Percentiles rank a stretch among this genome's conserved stretches.
Evolutionary conservation across 2,888 invertebrate species (phyloP).

Genomic region (Apocheima hispidaria): DNA sequence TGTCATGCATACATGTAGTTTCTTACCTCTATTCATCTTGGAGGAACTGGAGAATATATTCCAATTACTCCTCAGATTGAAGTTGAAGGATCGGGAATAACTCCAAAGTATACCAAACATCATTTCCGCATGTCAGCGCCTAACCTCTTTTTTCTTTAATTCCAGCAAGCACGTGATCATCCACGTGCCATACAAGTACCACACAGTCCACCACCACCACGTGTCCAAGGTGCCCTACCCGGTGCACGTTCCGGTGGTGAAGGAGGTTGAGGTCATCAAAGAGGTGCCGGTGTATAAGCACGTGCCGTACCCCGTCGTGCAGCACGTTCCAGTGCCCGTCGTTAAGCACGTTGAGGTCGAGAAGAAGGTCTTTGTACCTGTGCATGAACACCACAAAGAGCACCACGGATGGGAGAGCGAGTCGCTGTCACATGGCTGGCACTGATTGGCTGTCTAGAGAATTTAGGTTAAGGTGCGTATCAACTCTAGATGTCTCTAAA

Average conservation of each 20-base stretch:
- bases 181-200: constrained; percentile 81
- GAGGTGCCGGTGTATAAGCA: constrained; percentile 78
- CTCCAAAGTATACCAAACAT: too few relatives aligned
- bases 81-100: too few relatives aligned
- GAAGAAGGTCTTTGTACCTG: constrained; percentile 76
- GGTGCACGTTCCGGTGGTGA: constrained; percentile 76
- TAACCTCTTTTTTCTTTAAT: constrained; percentile 12
- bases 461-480: constrained; percentile 65
- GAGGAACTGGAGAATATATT: too few relatives aligned
- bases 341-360: constrained; percentile 75
- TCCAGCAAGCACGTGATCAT: constrained; percentile 76
- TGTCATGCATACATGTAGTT: too few relatives aligned
- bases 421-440: constrained; percentile 81
- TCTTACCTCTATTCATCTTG: too few relatives aligned
- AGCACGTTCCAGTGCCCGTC: constrained; percentile 73
- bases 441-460: constrained; percentile 61
- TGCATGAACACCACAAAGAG: constrained; percentile 61
- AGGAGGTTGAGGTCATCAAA: constrained; percentile 78
- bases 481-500: background rate
- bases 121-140: too few relatives aligned
- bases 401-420: constrained; percentile 80
- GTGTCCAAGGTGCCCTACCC: constrained; percentile 76
- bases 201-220: constrained; percentile 81
- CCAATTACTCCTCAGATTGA: too few relatives aligned
- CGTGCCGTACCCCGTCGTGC: constrained; percentile 72